Evolutionary conservation across 2,113 vertebrate genomes (phyloP).

Genomic region (Aviceda subcristata): DNA sequence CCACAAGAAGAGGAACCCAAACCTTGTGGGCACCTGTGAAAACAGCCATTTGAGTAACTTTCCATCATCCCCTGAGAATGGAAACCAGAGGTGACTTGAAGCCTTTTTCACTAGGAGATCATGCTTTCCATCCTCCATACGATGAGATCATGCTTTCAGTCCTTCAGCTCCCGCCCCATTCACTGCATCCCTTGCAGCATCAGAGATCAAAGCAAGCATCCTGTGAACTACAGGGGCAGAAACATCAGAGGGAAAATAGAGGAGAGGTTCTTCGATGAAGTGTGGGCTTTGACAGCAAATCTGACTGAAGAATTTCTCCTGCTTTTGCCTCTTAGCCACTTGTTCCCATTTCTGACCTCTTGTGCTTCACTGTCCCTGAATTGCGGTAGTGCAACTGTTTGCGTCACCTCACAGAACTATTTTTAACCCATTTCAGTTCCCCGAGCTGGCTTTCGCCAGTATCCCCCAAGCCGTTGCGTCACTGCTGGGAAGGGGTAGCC

Average conservation of each 20-base stretch:
- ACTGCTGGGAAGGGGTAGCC: background rate
- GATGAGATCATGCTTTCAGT: background rate
- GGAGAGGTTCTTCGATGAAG: background rate
- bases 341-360: slow-evolving; percentile 1
- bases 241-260: background rate
- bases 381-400: background rate
- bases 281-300: background rate
- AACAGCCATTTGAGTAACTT: slow-evolving; percentile 1
- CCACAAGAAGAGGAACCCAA: background rate
- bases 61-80: background rate
- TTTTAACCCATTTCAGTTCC: slow-evolving; percentile 4
- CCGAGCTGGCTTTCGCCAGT: background rate
- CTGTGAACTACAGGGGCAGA: background rate
- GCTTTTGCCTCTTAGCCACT: background rate
- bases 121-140: background rate
- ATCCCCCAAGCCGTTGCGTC: background rate
- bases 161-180: background rate
- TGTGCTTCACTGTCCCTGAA: background rate
- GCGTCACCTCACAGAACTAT: rapidly evolving
- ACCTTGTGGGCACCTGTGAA: background rate
- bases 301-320: background rate
- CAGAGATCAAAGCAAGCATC: background rate
- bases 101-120: background rate
- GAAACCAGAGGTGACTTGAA: background rate
- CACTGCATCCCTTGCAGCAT: background rate